Percentiles rank a stretch among this genome's conserved stretches.
These are phyloP conservation scores for Porites lobata DNA, from an alignment of 92 coral and sea anemone genomes.

Conservation along the genomic window DNA sequence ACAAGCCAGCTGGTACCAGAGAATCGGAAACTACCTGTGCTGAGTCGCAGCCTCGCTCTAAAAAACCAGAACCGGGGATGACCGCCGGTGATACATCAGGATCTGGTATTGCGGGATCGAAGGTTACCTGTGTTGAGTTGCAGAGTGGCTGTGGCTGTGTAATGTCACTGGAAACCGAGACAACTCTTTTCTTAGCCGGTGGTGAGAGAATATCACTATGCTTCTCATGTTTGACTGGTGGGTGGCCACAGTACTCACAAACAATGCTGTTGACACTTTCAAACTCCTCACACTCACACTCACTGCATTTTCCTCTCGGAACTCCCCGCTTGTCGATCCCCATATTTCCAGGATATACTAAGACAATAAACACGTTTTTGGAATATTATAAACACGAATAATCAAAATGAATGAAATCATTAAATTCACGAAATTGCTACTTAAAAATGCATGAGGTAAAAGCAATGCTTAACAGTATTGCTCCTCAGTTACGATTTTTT, in stretches of 20 bases:
- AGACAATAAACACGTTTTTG: conserved; percentile 12
- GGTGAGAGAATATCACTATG: conserved; percentile 33
- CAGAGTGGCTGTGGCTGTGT: neutral
- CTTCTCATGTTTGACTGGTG: conserved; percentile 45
- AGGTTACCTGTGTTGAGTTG: conserved; percentile 25
- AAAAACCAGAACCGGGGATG: conserved; percentile 16
- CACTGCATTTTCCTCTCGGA: conserved; percentile 36
- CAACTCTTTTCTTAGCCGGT: conserved; percentile 39
- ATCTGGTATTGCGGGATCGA: conserved; percentile 24
- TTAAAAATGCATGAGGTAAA: conserved; percentile 4
- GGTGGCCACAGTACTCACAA: conserved; percentile 43
- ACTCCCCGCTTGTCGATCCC: conserved; percentile 48
- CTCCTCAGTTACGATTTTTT: conserved; percentile 11
- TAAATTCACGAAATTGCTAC: conserved; percentile 16
- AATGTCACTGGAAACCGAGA: too few species aligned
- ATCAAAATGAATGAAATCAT: conserved; percentile 15
- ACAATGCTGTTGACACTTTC: conserved; percentile 40
- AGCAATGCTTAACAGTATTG: conserved; percentile 13
- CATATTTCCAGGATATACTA: conserved; percentile 25
- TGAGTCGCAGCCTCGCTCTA: conserved; percentile 10
- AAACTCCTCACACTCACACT: conserved; percentile 44
- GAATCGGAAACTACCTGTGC: conserved; percentile 7
- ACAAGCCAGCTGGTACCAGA: conserved; percentile 24
- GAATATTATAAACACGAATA: conserved; percentile 15
- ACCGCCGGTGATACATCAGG: conserved; percentile 26